Conservation (phyloP, 2,888 invertebrate species). For the Drosophila kanekoi region DNA sequence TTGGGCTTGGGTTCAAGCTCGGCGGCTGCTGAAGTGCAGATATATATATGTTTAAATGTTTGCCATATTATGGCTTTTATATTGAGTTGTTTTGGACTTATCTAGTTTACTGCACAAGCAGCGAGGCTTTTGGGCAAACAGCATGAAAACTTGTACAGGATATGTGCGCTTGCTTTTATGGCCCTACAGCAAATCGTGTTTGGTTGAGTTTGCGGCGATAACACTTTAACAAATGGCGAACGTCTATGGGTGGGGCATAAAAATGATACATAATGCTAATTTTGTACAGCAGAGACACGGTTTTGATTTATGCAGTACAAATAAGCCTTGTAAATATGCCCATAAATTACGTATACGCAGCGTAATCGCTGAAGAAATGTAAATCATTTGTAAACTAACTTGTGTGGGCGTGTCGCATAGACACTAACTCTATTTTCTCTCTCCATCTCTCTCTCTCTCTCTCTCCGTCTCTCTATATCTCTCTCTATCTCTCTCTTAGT, state of each 20-base stretch:
- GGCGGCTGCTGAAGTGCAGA: slow-evolving; percentile 12
- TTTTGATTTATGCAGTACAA: slow-evolving; percentile 63
- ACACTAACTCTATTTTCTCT: slow-evolving; percentile 34
- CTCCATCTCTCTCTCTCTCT: slow-evolving; percentile 2
- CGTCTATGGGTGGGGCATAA: slow-evolving; percentile 9
- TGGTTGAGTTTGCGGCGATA: slow-evolving; percentile 46
- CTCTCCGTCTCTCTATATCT: neutral
- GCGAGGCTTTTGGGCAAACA: slow-evolving; percentile 55
- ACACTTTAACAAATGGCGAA: slow-evolving; percentile 28
- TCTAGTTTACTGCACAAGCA: slow-evolving; percentile 71
- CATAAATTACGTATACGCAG: slow-evolving; percentile 69
- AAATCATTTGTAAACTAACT: slow-evolving; percentile 77
- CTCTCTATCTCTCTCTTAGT: neutral
- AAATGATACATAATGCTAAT: slow-evolving; percentile 57
- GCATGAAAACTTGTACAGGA: slow-evolving; percentile 49
- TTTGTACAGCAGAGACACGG: slow-evolving; percentile 27
- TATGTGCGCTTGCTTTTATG: slow-evolving; percentile 52
- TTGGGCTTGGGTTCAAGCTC: neutral
- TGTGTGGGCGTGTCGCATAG: slow-evolving; percentile 26
- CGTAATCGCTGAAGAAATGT: slow-evolving; percentile 63
- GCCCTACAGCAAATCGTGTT: slow-evolving; percentile 50
- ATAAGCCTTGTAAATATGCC: slow-evolving; percentile 65
- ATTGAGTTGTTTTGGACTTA: slow-evolving; percentile 82
- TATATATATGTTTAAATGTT: slow-evolving; percentile 68
- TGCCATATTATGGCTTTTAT: slow-evolving; percentile 81